Evolutionary conservation across 2,888 invertebrate species (phyloP).

Genomic region (Amaurobius ferox): DNA sequence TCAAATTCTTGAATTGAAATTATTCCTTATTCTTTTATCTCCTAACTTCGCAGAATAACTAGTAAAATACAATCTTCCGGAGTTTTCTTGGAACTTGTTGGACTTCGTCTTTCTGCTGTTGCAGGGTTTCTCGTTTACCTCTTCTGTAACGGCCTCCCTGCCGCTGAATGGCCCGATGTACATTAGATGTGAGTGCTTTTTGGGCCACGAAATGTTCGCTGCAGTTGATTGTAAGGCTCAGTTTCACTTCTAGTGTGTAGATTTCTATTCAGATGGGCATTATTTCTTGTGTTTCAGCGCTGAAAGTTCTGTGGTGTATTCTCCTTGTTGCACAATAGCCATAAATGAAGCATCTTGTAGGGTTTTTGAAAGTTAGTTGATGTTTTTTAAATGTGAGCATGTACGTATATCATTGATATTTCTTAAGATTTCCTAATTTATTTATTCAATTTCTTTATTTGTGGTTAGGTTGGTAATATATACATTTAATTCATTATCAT

Average conservation of each 20-base stretch:
- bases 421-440: too few relatives aligned
- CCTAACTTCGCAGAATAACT: neutral
- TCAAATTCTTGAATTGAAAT: too few relatives aligned
- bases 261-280: neutral
- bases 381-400: neutral
- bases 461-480: neutral
- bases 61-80: neutral
- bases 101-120: neutral
- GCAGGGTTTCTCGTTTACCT: conserved; percentile 1
- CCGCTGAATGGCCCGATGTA: neutral
- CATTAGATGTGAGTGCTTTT: neutral
- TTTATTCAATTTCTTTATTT: neutral
- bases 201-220: neutral
- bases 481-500: too few relatives aligned
- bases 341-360: neutral
- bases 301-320: too few relatives aligned
- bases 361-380: neutral
- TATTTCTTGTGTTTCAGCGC: neutral
- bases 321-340: neutral
- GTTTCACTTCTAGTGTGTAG: neutral
- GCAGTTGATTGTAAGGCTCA: neutral
- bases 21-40: neutral
- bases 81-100: neutral
- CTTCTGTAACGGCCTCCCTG: neutral
- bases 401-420: neutral